Percentiles rank a stretch among this genome's conserved stretches.
Evolutionary conservation across 1,140 invertebrate genomes (phyloP).

Genomic region (Mamestra configurata): DNA sequence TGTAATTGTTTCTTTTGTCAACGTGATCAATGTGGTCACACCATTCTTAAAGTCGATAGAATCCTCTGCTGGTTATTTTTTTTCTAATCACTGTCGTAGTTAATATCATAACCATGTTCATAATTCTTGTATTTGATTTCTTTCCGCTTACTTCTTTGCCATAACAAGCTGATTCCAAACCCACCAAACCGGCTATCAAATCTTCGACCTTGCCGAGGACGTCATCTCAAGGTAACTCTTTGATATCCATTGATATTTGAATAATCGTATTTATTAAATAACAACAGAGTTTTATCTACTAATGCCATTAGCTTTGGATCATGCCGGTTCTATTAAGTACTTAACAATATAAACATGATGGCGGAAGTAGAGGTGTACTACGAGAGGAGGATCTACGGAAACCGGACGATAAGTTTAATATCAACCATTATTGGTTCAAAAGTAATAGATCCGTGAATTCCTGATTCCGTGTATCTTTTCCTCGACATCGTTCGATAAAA

Average conservation of each 20-base stretch:
- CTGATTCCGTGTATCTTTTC: neutral
- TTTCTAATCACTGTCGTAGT: constrained; percentile 75
- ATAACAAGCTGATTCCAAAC: constrained; percentile 95
- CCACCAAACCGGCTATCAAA: constrained; percentile 97
- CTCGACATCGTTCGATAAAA: constrained; percentile 16
- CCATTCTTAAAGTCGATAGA: constrained; percentile 51
- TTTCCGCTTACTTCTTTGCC: constrained; percentile 87
- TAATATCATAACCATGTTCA: constrained; percentile 85
- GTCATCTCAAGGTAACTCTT: constrained; percentile 95
- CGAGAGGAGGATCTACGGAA: neutral
- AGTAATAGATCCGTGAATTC: neutral
- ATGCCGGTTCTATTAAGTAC: constrained; percentile 13
- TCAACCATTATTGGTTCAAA: neutral
- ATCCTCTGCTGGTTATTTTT: constrained; percentile 56
- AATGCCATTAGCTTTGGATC: constrained; percentile 28
- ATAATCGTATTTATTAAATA: constrained; percentile 44
- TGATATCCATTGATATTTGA: constrained; percentile 63
- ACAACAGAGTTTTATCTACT: constrained; percentile 49
- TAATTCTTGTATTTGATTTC: constrained; percentile 87
- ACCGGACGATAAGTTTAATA: neutral
- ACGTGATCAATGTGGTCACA: constrained; percentile 28
- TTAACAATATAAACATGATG: constrained; percentile 2
- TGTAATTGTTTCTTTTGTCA: neutral
- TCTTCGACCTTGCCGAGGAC: constrained; percentile 97
- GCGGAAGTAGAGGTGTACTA: neutral